phyloP scores from a whole-genome alignment of 1,140 invertebrate species.

The Meloidogyne exigua region DNA sequence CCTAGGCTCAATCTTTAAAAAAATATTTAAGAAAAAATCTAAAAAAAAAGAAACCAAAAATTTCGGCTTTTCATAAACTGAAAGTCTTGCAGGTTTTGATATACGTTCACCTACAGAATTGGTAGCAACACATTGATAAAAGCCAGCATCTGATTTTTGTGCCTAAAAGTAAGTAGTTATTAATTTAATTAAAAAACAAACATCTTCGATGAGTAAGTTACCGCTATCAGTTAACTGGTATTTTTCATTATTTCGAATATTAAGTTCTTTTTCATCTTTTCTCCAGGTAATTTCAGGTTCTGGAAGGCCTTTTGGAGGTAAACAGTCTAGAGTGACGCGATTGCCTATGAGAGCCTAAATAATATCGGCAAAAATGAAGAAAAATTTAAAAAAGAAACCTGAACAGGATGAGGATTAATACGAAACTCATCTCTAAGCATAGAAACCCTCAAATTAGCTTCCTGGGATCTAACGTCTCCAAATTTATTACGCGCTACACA shows the following conservation, averaged over 20 bases:
- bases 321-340: slow-evolving; percentile 37
- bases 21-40: slow-evolving; percentile 25
- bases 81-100: slow-evolving; percentile 41
- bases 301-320: slow-evolving; percentile 47
- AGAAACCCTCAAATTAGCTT: slow-evolving; percentile 44
- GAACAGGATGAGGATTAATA: slow-evolving; percentile 46
- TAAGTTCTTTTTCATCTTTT: slow-evolving; percentile 42
- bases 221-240: slow-evolving; percentile 39
- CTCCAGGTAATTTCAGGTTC: slow-evolving; percentile 40
- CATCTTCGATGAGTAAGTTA: slow-evolving; percentile 52
- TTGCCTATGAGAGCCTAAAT: slow-evolving; percentile 40
- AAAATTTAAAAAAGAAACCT: slow-evolving; percentile 24
- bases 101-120: slow-evolving; percentile 42
- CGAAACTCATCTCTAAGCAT: slow-evolving; percentile 46
- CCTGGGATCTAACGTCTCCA: slow-evolving; percentile 42
- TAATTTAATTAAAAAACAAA: slow-evolving; percentile 21
- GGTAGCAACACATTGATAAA: slow-evolving; percentile 47
- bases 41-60: slow-evolving; percentile 41
- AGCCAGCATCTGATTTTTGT: slow-evolving; percentile 46
- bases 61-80: slow-evolving; percentile 46
- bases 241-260: slow-evolving; percentile 32
- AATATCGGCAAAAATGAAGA: background rate
- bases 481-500: slow-evolving; percentile 41
- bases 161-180: slow-evolving; percentile 33
- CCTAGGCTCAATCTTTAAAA: slow-evolving; percentile 43